Percentiles rank a stretch among this genome's conserved stretches.
Evolutionary conservation across 2,888 invertebrate species (phyloP).

Genomic region (Scaptodrosophila latifasciaeformis): DNA sequence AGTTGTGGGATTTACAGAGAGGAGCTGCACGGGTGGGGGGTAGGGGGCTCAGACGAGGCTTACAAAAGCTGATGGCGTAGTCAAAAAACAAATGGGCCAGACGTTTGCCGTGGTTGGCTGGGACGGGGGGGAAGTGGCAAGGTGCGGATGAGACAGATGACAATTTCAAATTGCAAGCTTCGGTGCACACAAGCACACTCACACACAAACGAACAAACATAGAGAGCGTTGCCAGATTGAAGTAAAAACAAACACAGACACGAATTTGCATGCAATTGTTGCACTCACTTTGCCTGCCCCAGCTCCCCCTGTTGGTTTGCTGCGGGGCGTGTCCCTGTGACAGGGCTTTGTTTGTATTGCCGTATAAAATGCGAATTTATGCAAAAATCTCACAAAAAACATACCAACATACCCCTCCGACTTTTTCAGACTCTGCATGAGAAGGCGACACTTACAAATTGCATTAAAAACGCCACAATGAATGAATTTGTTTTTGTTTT

Average conservation of each 20-base stretch:
- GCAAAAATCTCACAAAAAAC: constrained; percentile 27
- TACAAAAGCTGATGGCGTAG: neutral
- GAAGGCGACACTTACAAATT: constrained; percentile 49
- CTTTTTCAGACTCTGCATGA: constrained; percentile 3
- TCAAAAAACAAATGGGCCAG: neutral
- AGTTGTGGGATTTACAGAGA: constrained; percentile 10
- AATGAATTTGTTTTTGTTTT: constrained; percentile 31
- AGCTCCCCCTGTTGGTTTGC: neutral
- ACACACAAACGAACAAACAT: neutral
- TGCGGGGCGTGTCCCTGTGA: no score
- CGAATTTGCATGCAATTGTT: constrained; percentile 21
- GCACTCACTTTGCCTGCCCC: constrained; percentile 4
- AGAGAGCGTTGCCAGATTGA: constrained; percentile 32
- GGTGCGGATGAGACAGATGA: constrained; percentile 12
- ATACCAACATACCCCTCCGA: no score
- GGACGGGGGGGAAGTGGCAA: neutral
- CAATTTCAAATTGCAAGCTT: constrained; percentile 35
- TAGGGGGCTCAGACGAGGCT: neutral
- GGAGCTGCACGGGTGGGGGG: neutral
- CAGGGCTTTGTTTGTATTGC: neutral
- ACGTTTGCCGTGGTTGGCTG: neutral
- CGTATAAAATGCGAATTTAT: constrained; percentile 28
- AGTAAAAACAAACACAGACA: constrained; percentile 13
- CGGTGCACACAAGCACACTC: neutral
- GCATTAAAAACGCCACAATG: constrained; percentile 50